Evolutionary conservation across 2,888 invertebrate species (phyloP), one percentile per base, ranked within the genome.

Genomic region (Cinara cedri): DNA sequence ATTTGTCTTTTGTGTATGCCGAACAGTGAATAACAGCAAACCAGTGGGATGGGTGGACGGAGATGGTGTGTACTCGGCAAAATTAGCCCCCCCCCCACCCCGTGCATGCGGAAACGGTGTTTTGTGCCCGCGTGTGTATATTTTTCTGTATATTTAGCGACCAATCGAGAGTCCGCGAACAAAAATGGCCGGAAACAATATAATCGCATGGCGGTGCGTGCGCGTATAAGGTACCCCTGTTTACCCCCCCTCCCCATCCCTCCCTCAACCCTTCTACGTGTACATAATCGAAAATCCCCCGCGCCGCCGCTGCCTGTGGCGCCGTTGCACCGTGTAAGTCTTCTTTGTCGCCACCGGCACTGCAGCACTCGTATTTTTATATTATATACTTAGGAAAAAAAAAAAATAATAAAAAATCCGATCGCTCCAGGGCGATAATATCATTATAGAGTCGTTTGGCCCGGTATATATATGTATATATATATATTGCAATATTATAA

Each of bases 161-260:
- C 72, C 72, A 72, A 72, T 62, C 72, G 24, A 62, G 49, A 63
- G 74, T 75, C 21, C 63, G 63, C 65, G 74, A 75, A 65, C 63
- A 75, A 63, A 75, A 75, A 75, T 75, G 62, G 74, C 65, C 65
- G 74, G 74, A 75, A 75, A 75, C 74, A 65, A 75, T 54, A 65
- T 65, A 75, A 75, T 65, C 74, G 42, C 74, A 54, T 42, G 24
- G n/a, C 65, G 16, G 65, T 21, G 63, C 54, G 54, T 42, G 62
- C n/a, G 42, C 42, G 42, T 24, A 42, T 16, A 42, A 51, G 51
- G 21, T 19, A 42, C 70, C 71, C 71, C 55, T 42, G n/a, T n/a
- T n/a, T n/a, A n/a, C n/a, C 26, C 21, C 19, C 54, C 21, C 4
- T n/a, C 54, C 19, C 54, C 54, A 3, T n/a, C n/a, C 1, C 54